Conservation (phyloP, 2,113 vertebrate genomes). For the Arizona elegans region DNA sequence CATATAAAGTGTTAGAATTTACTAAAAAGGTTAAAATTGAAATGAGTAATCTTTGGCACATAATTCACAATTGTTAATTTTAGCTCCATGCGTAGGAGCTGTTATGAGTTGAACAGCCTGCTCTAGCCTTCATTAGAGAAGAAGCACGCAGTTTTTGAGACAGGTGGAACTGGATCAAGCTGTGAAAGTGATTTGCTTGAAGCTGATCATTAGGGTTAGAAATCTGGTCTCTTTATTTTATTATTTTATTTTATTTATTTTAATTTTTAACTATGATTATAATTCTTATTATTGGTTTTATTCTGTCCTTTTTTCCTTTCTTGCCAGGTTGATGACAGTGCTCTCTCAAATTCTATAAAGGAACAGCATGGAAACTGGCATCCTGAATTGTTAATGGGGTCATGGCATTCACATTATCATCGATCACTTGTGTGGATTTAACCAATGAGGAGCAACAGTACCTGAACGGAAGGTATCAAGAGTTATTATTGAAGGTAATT, state of each 20-base stretch:
- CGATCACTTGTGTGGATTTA: conserved; percentile 74
- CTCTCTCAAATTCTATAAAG: conserved; percentile 62
- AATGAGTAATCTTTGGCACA: conserved; percentile 81
- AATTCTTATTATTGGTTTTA: conserved; percentile 31
- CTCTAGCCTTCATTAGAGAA: conserved; percentile 80
- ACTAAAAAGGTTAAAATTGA: conserved; percentile 82
- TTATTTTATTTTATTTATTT: conserved; percentile 38
- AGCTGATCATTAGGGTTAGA: conserved; percentile 73
- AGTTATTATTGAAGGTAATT: conserved; percentile 72
- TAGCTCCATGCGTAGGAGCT: conserved; percentile 81
- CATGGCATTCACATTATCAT: conserved; percentile 76
- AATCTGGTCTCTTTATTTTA: conserved; percentile 57
- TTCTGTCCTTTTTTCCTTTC: conserved; percentile 57
- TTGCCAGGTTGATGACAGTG: conserved; percentile 67
- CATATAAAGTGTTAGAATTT: conserved; percentile 73
- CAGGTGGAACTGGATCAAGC: conserved; percentile 77
- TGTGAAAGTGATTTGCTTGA: conserved; percentile 71
- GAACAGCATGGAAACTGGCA: conserved; percentile 62
- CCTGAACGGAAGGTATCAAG: conserved; percentile 49
- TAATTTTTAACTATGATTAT: conserved; percentile 39
- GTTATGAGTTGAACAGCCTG: conserved; percentile 80
- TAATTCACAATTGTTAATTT: conserved; percentile 82
- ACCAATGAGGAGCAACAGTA: conserved; percentile 62
- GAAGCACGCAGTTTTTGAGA: conserved; percentile 74
- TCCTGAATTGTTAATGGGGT: conserved; percentile 72